A percentile compares a stretch with the other conserved stretches of the same genome.
Evolutionary conservation across 1,140 invertebrate species (phyloP).

Genomic region (Drosophila gunungcola): DNA sequence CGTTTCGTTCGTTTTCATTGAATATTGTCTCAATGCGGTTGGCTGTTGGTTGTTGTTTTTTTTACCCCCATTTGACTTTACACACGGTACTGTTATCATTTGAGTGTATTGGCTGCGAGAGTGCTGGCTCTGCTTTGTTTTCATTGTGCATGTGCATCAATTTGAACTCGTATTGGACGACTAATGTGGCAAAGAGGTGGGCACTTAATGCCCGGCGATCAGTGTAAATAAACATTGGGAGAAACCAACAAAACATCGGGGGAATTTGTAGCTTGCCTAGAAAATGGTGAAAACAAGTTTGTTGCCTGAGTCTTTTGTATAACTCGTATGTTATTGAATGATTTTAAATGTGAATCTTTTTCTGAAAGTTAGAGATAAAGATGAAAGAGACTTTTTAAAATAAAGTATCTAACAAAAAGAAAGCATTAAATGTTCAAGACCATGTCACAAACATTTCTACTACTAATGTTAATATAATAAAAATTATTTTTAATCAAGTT

Average conservation of each 20-base stretch:
- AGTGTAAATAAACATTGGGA: conserved; percentile 69
- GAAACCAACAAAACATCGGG: conserved; percentile 46
- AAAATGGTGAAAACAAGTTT: conserved; percentile 79
- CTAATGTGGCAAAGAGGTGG: conserved; percentile 78
- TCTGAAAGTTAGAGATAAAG: not conserved
- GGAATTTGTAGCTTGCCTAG: conserved; percentile 57
- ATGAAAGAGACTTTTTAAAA: not conserved
- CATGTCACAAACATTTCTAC: too few species aligned
- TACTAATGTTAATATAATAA: too few species aligned
- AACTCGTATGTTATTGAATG: not conserved
- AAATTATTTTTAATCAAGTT: too few species aligned
- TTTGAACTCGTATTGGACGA: conserved; percentile 71
- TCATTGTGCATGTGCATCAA: conserved; percentile 78
- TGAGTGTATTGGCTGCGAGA: conserved; percentile 32
- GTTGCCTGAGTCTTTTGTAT: conserved; percentile 65
- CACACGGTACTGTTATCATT: conserved; percentile 77
- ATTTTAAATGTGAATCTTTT: not conserved
- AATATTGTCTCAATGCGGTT: conserved; percentile 75
- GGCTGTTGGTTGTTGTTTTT: conserved; percentile 65
- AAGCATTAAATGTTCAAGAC: too few species aligned
- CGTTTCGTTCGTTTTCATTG: conserved; percentile 79
- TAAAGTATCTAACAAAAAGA: too few species aligned
- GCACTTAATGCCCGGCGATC: conserved; percentile 71
- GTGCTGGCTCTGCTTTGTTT: conserved; percentile 38
- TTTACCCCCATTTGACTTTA: conserved; percentile 43